Conservation (phyloP, 2,797 vertebrate species). For the Meriones psammophilus region DNA sequence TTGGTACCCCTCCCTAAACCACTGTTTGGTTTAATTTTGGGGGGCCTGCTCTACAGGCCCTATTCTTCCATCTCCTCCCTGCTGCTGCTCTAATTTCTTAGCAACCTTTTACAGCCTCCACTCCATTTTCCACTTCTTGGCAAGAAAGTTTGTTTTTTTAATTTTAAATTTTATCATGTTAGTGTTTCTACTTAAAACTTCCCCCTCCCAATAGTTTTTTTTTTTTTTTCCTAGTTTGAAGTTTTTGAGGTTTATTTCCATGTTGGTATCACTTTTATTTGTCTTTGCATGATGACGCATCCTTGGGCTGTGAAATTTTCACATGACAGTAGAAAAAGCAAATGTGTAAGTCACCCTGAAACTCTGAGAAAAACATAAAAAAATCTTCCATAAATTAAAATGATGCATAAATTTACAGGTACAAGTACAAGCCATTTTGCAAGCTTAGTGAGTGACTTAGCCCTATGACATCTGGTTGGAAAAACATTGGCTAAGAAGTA, state of each 20-base stretch:
- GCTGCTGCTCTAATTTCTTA: not conserved
- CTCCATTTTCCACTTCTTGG: not conserved
- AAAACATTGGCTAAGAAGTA: slow-evolving; percentile 61
- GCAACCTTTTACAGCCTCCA: not conserved
- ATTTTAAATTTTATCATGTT: slow-evolving; percentile 55
- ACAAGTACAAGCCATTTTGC: slow-evolving; percentile 63
- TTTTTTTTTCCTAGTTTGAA: slow-evolving; percentile 29
- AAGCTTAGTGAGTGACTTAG: slow-evolving; percentile 31
- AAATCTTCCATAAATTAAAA: slow-evolving; percentile 43
- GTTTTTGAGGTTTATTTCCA: not conserved
- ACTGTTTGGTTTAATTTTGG: too few species aligned
- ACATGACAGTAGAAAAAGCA: slow-evolving; percentile 69
- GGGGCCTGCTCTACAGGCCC: not conserved
- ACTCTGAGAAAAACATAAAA: slow-evolving; percentile 66
- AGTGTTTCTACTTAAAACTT: slow-evolving; percentile 32
- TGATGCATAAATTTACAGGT: slow-evolving; percentile 73
- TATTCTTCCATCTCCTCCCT: not conserved
- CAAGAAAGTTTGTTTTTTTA: slow-evolving; percentile 59
- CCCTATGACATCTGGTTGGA: not conserved
- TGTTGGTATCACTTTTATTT: slow-evolving; percentile 62
- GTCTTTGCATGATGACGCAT: slow-evolving; percentile 27
- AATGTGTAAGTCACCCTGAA: slow-evolving; percentile 68
- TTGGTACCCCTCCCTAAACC: not conserved
- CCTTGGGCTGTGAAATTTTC: slow-evolving; percentile 63
- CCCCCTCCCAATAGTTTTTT: not conserved